Evolutionary conservation across 2,113 vertebrate species (phyloP), one percentile per base, ranked within the genome.

Genomic region (Prionailurus bengalensis): DNA sequence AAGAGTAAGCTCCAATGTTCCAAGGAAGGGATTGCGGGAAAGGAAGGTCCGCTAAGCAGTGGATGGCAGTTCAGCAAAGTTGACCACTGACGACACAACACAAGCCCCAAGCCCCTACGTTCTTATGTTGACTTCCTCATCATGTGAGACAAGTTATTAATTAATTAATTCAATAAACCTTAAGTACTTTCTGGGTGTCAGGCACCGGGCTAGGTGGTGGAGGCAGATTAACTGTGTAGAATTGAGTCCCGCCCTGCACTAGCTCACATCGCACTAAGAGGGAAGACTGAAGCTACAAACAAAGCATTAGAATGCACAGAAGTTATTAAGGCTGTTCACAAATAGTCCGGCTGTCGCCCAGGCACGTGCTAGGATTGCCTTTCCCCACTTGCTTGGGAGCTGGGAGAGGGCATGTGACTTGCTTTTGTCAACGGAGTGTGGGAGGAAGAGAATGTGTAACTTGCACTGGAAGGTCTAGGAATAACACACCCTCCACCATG

Each of bases 11-110:
- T 33, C 2, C 13, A 13, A 17, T 1, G 12, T 36, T 13, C 21
- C 4, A 39, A 65, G n/a, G 25, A 55, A 79, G 55, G 89, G 16
- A 45, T 89, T 78, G 16, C 1, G 29, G 29, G 25, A 42, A 61
- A 78, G 84, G 27, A 96, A 92, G 55, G 76, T 55, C n/a, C 8
- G 16, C 27, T 63, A 73, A 91, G 96, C 80, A 96, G 45, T 80
- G 87, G n/a, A 15, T 0, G 21, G 29, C 6, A 13, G 36, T 42
- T 33, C 2, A 12, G 15, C 0, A 55, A 73, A 71, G 25, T 33
- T 39, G 53, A 96, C 86, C 94, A 92, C 82, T 25, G 4, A 39
- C 42, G 55, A 23, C 39, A 27, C 3, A 21, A 23, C 33, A 15
- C 53, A 70, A 36, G 3, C 31, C 9, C 23, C 48, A 58, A 51